Evolutionary conservation across 2,113 vertebrate species (phyloP).

Genomic region (Labrus mixtus): DNA sequence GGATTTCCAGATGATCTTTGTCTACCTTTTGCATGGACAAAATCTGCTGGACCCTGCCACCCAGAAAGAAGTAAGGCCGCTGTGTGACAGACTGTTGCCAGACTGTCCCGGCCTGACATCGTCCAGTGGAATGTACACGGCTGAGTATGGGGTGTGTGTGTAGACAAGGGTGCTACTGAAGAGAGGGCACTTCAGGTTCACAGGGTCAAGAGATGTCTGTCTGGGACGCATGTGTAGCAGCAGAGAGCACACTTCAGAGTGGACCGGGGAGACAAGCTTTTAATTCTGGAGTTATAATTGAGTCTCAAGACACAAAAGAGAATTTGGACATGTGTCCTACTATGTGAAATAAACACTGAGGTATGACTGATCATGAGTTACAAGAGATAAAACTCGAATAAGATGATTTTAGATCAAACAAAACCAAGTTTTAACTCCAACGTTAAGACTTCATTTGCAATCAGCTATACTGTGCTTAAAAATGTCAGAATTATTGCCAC

Average conservation of each 20-base stretch:
- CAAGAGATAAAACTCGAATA: not conserved
- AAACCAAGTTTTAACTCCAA: too few species aligned
- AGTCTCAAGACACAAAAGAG: not conserved
- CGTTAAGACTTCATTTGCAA: too few species aligned
- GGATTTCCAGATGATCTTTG: not conserved
- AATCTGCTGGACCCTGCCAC: constrained; percentile 12
- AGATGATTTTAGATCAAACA: not conserved
- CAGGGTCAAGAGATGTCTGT: constrained; percentile 77
- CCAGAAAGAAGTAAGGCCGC: constrained; percentile 54
- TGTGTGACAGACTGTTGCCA: constrained; percentile 76
- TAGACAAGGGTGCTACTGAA: constrained; percentile 60
- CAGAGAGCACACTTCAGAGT: not conserved
- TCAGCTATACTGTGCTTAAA: too few species aligned
- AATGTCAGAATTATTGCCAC: too few species aligned
- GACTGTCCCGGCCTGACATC: constrained; percentile 74
- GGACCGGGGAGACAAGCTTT: not conserved
- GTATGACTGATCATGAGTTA: not conserved
- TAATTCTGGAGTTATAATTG: not conserved
- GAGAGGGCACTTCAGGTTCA: constrained; percentile 72
- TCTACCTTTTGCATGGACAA: constrained; percentile 10
- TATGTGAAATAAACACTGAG: not conserved
- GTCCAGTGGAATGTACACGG: constrained; percentile 82
- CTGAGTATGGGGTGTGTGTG: constrained; percentile 57
- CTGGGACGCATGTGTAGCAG: constrained; percentile 68
- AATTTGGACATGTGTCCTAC: not conserved